Conservation (phyloP, 2,797 vertebrate species). For the Alosa sapidissima region DNA sequence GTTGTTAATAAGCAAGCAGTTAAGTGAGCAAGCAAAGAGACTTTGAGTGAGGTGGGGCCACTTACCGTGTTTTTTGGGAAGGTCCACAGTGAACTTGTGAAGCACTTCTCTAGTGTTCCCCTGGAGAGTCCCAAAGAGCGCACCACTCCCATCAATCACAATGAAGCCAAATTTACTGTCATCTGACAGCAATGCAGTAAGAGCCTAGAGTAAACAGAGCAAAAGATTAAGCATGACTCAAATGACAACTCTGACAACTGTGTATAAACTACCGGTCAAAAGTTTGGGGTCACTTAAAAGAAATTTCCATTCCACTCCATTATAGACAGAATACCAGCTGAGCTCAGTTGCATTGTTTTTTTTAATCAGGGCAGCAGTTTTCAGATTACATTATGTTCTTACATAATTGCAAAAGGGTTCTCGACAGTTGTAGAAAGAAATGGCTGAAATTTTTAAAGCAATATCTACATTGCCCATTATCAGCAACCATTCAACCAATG, state of each 20-base stretch:
- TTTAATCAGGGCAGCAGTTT: too few relatives aligned
- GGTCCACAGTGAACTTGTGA: slow-evolving; percentile 92
- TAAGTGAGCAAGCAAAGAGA: not conserved
- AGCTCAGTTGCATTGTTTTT: too few relatives aligned
- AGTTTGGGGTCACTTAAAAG: too few relatives aligned
- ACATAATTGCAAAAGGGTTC: too few relatives aligned
- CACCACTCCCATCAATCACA: slow-evolving; percentile 88
- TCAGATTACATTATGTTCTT: too few relatives aligned
- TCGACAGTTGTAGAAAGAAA: too few relatives aligned
- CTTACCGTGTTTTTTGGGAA: slow-evolving; percentile 90
- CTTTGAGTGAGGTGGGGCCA: not conserved
- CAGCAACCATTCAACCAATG: too few relatives aligned
- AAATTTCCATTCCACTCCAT: too few relatives aligned
- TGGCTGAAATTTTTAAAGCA: too few relatives aligned
- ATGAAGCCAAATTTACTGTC: slow-evolving; percentile 92
- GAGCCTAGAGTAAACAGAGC: slow-evolving; percentile 68
- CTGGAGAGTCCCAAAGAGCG: slow-evolving; percentile 88
- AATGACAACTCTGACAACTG: not conserved
- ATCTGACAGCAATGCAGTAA: slow-evolving; percentile 87
- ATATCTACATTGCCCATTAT: too few relatives aligned
- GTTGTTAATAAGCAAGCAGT: not conserved
- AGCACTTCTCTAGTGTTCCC: slow-evolving; percentile 90
- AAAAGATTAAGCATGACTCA: not conserved
- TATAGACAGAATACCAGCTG: too few relatives aligned
- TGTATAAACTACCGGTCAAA: too few relatives aligned